Conservation (phyloP, 1,140 invertebrate species). For the Panagrolaimus sp. region DNA sequence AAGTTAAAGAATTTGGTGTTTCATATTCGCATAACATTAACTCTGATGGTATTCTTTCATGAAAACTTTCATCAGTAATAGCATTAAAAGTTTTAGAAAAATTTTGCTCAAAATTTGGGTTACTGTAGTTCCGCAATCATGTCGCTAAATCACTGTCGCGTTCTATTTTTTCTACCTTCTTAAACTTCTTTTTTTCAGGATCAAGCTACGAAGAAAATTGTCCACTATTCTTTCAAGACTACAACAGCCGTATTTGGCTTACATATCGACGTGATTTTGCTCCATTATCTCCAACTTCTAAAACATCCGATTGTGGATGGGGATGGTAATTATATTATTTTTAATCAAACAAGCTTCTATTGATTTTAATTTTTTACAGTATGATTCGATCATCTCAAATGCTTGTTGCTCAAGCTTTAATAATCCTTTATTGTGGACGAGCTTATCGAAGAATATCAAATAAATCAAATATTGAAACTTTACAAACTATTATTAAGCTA, state of each 20-base stretch:
- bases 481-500: not conserved
- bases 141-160: too few relatives aligned
- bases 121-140: too few relatives aligned
- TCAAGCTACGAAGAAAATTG: not conserved
- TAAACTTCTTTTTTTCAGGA: not conserved
- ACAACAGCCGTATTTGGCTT: not conserved
- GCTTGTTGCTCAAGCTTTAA: constrained; percentile 1
- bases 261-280: not conserved
- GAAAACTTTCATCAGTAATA: too few relatives aligned
- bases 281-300: not conserved
- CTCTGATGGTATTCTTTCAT: too few relatives aligned
- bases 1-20: too few relatives aligned
- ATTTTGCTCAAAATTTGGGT: too few relatives aligned
- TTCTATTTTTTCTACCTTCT: too few relatives aligned
- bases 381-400: not conserved
- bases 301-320: constrained; percentile 11
- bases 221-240: not conserved
- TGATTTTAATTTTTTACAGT: too few relatives aligned
- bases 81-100: too few relatives aligned
- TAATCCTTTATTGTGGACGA: not conserved
- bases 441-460: not conserved
- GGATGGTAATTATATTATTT: too few relatives aligned
- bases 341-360: too few relatives aligned
- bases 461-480: not conserved
- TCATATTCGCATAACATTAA: not conserved